These are phyloP conservation scores for Hippoglossus hippoglossus DNA, from an alignment of 2,797 vertebrate genomes.

Conservation along the genomic window DNA sequence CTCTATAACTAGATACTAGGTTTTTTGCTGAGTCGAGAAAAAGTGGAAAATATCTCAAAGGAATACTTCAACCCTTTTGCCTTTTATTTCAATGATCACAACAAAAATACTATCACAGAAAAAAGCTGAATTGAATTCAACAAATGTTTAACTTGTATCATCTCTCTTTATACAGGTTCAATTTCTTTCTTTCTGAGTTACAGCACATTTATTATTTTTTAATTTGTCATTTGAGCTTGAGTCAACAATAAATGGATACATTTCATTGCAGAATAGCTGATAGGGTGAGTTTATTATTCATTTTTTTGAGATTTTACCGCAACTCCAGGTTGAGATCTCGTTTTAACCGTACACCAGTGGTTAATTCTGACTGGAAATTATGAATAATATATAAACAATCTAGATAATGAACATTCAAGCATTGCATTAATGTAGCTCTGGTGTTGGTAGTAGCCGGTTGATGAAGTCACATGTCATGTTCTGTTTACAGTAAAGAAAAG, in stretches of 20 bases:
- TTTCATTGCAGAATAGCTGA: conserved; percentile 33
- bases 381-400: conserved; percentile 59
- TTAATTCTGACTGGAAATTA: conserved; percentile 46
- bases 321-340: conserved; percentile 35
- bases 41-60: conserved; percentile 11
- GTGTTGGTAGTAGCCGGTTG: conserved; percentile 9
- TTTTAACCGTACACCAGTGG: conserved; percentile 33
- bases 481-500: conserved; percentile 13
- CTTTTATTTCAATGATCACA: conserved; percentile 64
- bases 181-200: conserved; percentile 23
- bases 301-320: conserved; percentile 50
- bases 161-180: conserved; percentile 15
- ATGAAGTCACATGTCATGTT: conserved; percentile 12
- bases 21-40: neutral
- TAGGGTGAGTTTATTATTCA: conserved; percentile 48
- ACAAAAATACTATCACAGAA: conserved; percentile 52
- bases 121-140: conserved; percentile 14
- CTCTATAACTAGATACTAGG: neutral
- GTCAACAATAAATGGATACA: conserved; percentile 30
- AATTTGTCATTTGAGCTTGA: conserved; percentile 15
- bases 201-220: conserved; percentile 35
- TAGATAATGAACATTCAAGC: conserved; percentile 51
- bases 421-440: conserved; percentile 21
- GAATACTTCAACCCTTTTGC: conserved; percentile 14
- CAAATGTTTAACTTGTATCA: conserved; percentile 6